Percentiles rank a stretch among this genome's conserved stretches.
These are phyloP conservation scores for Tachysurus vachellii DNA, from an alignment of 2,113 vertebrate genomes.

Conservation along the genomic window DNA sequence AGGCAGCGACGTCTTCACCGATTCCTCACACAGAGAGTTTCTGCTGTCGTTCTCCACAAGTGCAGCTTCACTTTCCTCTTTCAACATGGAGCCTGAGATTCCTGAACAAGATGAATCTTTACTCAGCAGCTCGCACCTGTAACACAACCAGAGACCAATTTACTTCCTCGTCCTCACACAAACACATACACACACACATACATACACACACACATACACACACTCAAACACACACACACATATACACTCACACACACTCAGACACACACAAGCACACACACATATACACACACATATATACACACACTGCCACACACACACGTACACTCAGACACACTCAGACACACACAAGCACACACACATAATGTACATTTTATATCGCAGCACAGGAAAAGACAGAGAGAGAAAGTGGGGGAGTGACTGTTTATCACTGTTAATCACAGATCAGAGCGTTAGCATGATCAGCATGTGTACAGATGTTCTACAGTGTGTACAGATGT, in stretches of 20 bases:
- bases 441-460: background rate
- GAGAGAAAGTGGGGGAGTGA: too few species aligned
- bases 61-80: background rate
- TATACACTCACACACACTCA: too few species aligned
- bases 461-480: background rate
- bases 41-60: background rate
- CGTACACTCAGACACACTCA: too few species aligned
- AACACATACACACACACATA: background rate
- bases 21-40: background rate
- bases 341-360: too few species aligned
- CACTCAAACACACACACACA: too few species aligned
- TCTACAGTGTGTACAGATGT: too few species aligned
- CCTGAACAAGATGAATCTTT: background rate
- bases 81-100: background rate
- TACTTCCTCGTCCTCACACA: background rate
- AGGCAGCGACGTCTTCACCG: background rate
- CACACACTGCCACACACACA: too few species aligned
- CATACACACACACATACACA: background rate
- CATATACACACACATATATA: too few species aligned
- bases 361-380: too few species aligned
- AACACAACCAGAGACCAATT: background rate
- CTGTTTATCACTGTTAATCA: background rate
- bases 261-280: too few species aligned
- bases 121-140: background rate
- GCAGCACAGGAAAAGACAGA: too few species aligned